Evolutionary conservation across 2,888 invertebrate species (phyloP).

Genomic region (Tetranychus piercei): DNA sequence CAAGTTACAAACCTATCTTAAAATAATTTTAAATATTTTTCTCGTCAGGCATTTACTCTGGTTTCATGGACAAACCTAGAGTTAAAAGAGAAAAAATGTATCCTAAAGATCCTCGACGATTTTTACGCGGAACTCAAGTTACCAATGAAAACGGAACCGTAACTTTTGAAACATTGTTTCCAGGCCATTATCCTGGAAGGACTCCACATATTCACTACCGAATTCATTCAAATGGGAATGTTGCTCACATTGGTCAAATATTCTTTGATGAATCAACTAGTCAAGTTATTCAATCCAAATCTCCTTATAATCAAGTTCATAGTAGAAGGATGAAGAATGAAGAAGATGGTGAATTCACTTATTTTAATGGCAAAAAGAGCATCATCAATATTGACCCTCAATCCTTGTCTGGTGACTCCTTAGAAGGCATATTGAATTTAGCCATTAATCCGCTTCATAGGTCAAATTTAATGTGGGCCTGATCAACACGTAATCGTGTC

Average conservation of each 20-base stretch:
- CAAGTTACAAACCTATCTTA: too few species aligned
- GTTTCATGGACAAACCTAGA: conserved; percentile 5
- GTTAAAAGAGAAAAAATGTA: not conserved
- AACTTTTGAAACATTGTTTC: conserved; percentile 4
- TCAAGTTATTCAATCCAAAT: not conserved
- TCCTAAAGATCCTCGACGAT: conserved; percentile 9
- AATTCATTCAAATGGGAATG: conserved; percentile 6
- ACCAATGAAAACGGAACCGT: conserved; percentile 1
- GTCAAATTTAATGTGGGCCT: conserved; percentile 6
- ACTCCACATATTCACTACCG: conserved; percentile 5
- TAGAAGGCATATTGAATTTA: not conserved
- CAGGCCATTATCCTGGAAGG: conserved; percentile 8
- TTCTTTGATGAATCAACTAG: conserved; percentile 6
- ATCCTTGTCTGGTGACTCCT: not conserved
- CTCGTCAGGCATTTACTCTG: not conserved
- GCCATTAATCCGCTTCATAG: not conserved
- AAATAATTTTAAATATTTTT: not conserved
- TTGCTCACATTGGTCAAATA: conserved; percentile 11
- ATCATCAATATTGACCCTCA: conserved; percentile 4
- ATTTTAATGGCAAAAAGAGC: conserved; percentile 6
- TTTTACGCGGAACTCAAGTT: conserved; percentile 10
- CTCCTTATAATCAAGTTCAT: conserved; percentile 5
- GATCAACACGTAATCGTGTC: not conserved
- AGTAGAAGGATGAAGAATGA: conserved; percentile 9
- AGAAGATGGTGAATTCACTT: conserved; percentile 2